Conservation (phyloP, 2,888 invertebrate genomes). For the Empis stercorea region DNA sequence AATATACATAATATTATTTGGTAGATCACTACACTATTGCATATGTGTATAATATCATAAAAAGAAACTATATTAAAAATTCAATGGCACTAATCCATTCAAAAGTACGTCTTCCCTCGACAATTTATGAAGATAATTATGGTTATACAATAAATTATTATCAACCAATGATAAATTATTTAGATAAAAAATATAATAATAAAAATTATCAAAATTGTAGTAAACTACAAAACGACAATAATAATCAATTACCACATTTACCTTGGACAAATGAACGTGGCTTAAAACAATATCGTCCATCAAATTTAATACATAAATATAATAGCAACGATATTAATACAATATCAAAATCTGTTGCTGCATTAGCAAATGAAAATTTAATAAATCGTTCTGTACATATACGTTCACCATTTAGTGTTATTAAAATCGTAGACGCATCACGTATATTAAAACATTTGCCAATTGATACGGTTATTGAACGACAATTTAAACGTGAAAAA, state of each 20-base stretch:
- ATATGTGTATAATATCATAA: too few relatives aligned
- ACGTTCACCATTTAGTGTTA: constrained; percentile 38
- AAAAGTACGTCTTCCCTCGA: neutral
- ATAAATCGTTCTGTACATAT: constrained; percentile 32
- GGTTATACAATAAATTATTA: constrained; percentile 73
- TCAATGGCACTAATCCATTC: constrained; percentile 33
- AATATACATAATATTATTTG: too few relatives aligned
- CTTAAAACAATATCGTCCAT: constrained; percentile 51
- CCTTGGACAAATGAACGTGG: constrained; percentile 62
- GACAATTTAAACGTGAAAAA: constrained; percentile 34
- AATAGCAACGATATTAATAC: constrained; percentile 52
- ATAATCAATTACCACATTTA: constrained; percentile 44
- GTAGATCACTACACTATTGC: too few relatives aligned
- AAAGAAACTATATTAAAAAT: too few relatives aligned
- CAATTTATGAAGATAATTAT: constrained; percentile 70
- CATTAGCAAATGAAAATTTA: constrained; percentile 55
- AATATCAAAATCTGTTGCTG: constrained; percentile 52
- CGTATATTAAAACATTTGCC: constrained; percentile 36
- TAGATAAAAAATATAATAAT: constrained; percentile 58
- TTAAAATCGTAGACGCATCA: constrained; percentile 42
- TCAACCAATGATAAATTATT: constrained; percentile 77
- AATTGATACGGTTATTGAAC: constrained; percentile 37
- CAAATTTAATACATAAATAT: constrained; percentile 50
- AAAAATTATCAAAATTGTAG: constrained; percentile 31
- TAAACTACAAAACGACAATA: neutral